Evolutionary conservation across 2,797 vertebrate genomes (phyloP).

Genomic region (Pseudotriccus pelzelni): DNA sequence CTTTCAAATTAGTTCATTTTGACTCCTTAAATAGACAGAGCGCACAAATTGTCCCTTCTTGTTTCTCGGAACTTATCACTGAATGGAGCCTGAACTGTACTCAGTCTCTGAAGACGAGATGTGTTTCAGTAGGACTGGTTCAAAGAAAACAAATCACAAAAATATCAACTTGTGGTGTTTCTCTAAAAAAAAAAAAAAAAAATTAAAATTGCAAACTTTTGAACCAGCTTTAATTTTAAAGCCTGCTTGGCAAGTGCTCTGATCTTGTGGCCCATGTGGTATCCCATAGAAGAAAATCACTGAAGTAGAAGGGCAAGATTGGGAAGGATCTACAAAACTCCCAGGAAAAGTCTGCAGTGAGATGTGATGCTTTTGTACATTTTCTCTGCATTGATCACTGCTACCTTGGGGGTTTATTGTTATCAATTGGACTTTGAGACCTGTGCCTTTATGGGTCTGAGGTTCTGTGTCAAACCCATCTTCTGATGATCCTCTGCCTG

Average conservation of each 20-base stretch:
- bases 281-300: neutral
- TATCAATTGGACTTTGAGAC: neutral
- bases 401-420: neutral
- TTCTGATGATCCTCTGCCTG: neutral
- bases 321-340: neutral
- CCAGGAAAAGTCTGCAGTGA: neutral
- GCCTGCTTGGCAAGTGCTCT: neutral
- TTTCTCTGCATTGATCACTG: neutral
- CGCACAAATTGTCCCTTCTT: neutral
- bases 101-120: neutral
- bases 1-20: slow-evolving; percentile 18
- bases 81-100: neutral
- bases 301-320: neutral
- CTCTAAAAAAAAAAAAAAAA: neutral
- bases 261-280: fast-evolving
- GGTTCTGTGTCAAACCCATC: neutral
- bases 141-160: neutral
- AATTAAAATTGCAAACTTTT: neutral
- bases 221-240: neutral
- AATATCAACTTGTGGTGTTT: neutral
- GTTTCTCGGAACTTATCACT: neutral
- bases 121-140: neutral
- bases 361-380: neutral
- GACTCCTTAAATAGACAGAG: neutral
- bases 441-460: neutral